Base-by-base conservation (phyloP, 2,888 invertebrate species). In the Piscicola geometra region DNA sequence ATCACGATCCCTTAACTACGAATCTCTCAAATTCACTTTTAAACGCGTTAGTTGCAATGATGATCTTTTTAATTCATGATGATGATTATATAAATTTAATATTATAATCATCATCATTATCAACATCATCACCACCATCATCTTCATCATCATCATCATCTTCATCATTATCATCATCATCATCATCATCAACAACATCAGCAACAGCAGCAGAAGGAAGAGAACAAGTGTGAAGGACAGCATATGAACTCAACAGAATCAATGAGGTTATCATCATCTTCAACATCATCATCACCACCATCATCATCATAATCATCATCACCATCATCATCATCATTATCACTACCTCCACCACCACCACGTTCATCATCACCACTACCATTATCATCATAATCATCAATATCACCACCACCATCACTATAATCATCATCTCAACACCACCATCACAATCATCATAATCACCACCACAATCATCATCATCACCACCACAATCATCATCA, bases 131-230 rank as follows among this genome's bases (percentile, higher is more conserved):
- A 15, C 50, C 21, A 47, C 12, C 21, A 9, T 47, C 50, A 15
- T 47, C 50, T 21, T 52, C 72, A 66, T 25, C 74, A 66, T 33
- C 74, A 60, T 35, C 64, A 64, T 32, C 74, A 25, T 9, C 32
- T 18, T 9, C 64, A 50, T 30, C 52, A 50, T 71, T 36, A 50
- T 47, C 52, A 5, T 28, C 9, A 5, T 21, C 60, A 18, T 56
- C 60, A 56, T 56, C 60, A 41, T 56, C 5, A 25, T 21, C n/a
- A 56, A 25, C n/a, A 56, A 56, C 60, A 56, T 18, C 60, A 56
- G n/a, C n/a, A 25, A 56, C 25, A 56, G n/a, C n/a, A 25, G n/a
- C 41, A 41, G 41, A 41, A 41, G 41, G 41, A 15, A 15, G 60
- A 56, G n/a, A 25, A 3, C 60, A 56, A 21, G n/a, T 56, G 60